Evolutionary conservation across 2,888 invertebrate genomes (phyloP), one percentile per base, ranked within the genome.

Genomic region (Xiphydria camelus): DNA sequence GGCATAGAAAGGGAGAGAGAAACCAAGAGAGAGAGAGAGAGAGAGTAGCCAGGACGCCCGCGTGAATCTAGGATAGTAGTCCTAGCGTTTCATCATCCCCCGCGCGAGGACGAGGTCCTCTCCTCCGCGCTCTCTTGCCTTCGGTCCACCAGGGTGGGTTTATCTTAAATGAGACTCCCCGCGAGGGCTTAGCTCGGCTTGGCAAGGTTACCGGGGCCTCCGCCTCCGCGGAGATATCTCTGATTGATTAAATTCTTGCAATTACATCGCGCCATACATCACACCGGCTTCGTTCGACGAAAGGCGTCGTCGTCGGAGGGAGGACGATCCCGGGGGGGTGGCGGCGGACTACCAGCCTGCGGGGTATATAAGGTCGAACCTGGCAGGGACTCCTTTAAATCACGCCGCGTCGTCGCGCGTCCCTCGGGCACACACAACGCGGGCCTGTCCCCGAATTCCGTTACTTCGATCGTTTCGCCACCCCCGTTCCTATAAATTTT

Each of bases 191-290:
- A 66, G 62, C 59, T 59, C 56, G 57, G 61, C 62, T 64, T 59
- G 59, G 53, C 57, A 50, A 62, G 59, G 59, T 60, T 57, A 55
- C 54, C 42, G 46, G 44, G 45, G 42, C 19, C 26, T 37, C 29
- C 20, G 35, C 42, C n/a, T n/a, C n/a, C 29, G 29, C 48, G 59
- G 60, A 58, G 63, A 61, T 64, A 64, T 66, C 59, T 61, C 65
- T 70, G 69, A 70, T 71, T 71, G 71, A 71, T 70, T 71, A 70
- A 71, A 71, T 69, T 70, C 64, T 56, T 61, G 66, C 68, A 69
- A 69, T 70, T 70, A 70, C 68, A 64, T 62, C 64, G 60, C 55
- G 57, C 61, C 65, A 62, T 70, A 67, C 64, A 69, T 67, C 65
- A 67, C 61, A n/a, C n/a, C n/a, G n/a, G n/a, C n/a, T n/a, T n/a